phyloP scores from a whole-genome alignment of 2,113 vertebrate genomes.

The Myotis davidii region DNA sequence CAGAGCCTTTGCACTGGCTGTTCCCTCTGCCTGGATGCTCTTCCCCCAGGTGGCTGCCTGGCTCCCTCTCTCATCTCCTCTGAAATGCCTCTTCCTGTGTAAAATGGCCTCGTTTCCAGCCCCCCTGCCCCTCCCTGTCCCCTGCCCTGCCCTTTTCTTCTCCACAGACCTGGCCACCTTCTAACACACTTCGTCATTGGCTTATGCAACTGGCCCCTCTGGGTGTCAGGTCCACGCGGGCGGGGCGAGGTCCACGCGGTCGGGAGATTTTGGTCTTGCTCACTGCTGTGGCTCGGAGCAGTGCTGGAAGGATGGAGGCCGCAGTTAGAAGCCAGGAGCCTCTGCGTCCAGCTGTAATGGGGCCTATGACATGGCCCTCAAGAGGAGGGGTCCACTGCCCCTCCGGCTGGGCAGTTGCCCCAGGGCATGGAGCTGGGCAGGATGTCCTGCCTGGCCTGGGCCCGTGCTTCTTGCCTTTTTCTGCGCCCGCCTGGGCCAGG shows the following conservation, averaged over 20 bases:
- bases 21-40: background rate
- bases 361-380: background rate
- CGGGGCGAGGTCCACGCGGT: accelerated
- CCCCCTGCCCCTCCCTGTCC: background rate
- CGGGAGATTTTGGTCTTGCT: background rate
- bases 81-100: background rate
- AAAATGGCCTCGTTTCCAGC: background rate
- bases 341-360: background rate
- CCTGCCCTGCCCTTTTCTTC: background rate
- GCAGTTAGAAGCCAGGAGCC: background rate
- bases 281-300: too few species aligned
- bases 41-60: background rate
- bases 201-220: background rate
- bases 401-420: background rate
- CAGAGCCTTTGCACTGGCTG: background rate
- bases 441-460: background rate
- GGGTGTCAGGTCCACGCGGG: background rate
- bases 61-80: too few species aligned
- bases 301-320: background rate
- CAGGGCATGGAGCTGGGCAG: background rate
- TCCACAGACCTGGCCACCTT: background rate
- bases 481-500: background rate
- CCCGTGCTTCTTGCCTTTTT: background rate
- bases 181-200: background rate
- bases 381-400: too few species aligned